Base-by-base conservation (phyloP, 2,888 invertebrate species). In the Theretra japonica region DNA sequence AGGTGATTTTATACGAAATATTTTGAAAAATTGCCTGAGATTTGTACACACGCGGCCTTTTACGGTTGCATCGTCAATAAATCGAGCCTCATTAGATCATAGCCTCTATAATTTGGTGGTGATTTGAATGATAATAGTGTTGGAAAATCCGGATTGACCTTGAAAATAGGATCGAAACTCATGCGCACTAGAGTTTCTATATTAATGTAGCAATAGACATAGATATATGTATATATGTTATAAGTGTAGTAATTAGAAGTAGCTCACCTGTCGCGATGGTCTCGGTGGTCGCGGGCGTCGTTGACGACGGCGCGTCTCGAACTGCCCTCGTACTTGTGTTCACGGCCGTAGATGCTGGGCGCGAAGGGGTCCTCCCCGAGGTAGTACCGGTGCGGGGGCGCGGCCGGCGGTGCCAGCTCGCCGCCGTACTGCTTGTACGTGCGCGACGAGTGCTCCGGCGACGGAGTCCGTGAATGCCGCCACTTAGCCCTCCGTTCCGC, bases 351-450 rank as follows among this genome's bases (percentile, higher is more conserved):
- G 86, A 97, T 97, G 90, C 97, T 97, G 76, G 96, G 97, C 73
- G 96, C 97, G 89, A 97, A 98, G 41, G 97, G 97, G 94, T 98
- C 97, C 92, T 98, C 97, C 57, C 97, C 97, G 79, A 98, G 95
- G 89, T 98, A 98, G 92, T 97, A 98, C 78, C 97, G 95, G 86
- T 97, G 97, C 76, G 96, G 95, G 17, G 96, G 96, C 75, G 91
- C 90, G 80, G 86, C 85, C 83, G 90, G 91, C 85, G 94, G 94
- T 83, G 94, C 91, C 80, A 93, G 82, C 85, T 94, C 94, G 68
- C 90, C 94, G 75, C 93, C 92, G 88, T 94, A 94, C 86, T 91
- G 93, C 80, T 90, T 90, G 88, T 94, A 95, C 70, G 94, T 94
- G 70, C 94, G 93, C 79, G 94, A 93, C 71, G 91, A 87, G 81